phyloP scores from a whole-genome alignment of 1,140 invertebrate genomes.

The Acromyrmex echinatior region DNA sequence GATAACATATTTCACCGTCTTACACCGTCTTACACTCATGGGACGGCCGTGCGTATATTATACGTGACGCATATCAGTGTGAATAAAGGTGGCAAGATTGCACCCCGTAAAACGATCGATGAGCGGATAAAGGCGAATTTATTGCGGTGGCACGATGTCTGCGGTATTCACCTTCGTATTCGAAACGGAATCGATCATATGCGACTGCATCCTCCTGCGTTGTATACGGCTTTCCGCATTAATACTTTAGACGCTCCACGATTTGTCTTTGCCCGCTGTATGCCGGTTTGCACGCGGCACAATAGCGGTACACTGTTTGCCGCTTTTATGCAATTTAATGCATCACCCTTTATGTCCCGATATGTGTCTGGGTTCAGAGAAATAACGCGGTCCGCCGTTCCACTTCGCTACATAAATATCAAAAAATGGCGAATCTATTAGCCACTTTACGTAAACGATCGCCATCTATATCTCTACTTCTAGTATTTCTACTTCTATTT shows the following conservation, averaged over 20 bases:
- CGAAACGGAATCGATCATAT: constrained; percentile 48
- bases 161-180: constrained; percentile 34
- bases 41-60: constrained; percentile 22
- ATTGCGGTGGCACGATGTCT: constrained; percentile 39
- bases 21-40: neutral
- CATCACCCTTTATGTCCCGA: neutral
- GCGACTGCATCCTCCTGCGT: constrained; percentile 27
- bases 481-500: neutral
- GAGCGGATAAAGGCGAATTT: constrained; percentile 57
- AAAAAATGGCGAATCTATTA: constrained; percentile 34
- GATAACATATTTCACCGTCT: constrained; percentile 21
- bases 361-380: neutral
- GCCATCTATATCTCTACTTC: neutral
- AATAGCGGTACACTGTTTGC: constrained; percentile 13
- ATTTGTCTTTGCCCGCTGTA: constrained; percentile 50
- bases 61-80: constrained; percentile 38
- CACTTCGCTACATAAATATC: constrained; percentile 19
- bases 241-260: constrained; percentile 42
- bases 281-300: constrained; percentile 29
- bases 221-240: constrained; percentile 46
- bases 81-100: constrained; percentile 53
- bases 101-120: constrained; percentile 43
- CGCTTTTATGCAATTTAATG: constrained; percentile 48
- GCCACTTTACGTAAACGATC: constrained; percentile 22
- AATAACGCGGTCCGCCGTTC: constrained; percentile 4